Percentiles rank a stretch among this genome's conserved stretches.
Evolutionary conservation across 2,113 vertebrate species (phyloP).

Genomic region (Deroptyus accipitrinus): DNA sequence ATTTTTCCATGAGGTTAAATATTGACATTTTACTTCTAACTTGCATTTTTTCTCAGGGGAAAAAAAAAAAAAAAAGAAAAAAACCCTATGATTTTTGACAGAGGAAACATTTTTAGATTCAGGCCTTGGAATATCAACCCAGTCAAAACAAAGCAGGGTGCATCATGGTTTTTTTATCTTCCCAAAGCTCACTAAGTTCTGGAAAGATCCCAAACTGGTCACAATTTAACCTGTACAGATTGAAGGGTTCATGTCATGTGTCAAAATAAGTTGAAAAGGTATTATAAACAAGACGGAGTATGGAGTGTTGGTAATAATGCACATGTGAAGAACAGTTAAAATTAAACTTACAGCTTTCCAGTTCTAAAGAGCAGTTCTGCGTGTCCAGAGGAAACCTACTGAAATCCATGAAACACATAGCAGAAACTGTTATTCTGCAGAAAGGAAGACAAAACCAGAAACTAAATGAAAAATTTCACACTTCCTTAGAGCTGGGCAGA

Average conservation of each 20-base stretch:
- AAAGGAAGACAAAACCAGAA: conserved; percentile 42
- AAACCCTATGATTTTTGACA: not conserved
- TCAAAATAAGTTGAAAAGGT: not conserved
- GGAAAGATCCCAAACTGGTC: not conserved
- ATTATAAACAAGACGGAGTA: not conserved
- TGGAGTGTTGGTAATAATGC: not conserved
- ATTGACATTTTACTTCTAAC: not conserved
- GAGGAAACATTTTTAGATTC: not conserved
- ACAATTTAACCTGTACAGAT: not conserved
- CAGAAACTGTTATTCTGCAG: conserved; percentile 88
- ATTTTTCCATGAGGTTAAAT: not conserved
- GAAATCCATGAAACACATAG: conserved; percentile 93
- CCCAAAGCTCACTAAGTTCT: not conserved
- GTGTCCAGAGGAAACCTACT: conserved; percentile 93
- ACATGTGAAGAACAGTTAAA: not conserved
- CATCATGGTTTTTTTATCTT: not conserved
- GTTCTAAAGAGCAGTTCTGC: conserved; percentile 91
- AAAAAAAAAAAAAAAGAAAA: not conserved
- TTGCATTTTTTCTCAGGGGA: not conserved
- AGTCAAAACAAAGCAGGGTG: not conserved
- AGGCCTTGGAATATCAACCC: not conserved
- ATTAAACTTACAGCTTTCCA: conserved; percentile 90
- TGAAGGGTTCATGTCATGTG: not conserved
- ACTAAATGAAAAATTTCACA: not conserved
- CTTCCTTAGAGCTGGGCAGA: not conserved